phyloP scores from a whole-genome alignment of 2,888 invertebrate genomes.

The Adelognathus sp. region DNA sequence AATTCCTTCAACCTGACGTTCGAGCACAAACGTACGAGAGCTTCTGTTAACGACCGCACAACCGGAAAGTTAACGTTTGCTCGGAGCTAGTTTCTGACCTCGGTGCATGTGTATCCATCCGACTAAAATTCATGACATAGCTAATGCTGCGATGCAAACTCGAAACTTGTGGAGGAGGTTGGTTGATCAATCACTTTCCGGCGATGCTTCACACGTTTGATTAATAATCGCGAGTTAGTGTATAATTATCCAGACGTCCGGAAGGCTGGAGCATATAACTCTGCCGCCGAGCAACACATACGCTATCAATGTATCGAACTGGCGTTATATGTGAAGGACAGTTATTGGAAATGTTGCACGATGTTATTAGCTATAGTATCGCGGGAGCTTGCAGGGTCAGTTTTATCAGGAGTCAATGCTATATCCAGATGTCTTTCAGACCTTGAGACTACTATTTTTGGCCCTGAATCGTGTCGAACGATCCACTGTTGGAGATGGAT shows the following conservation, averaged over 20 bases:
- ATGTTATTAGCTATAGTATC: not conserved
- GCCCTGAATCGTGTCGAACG: too few species aligned
- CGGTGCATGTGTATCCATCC: slow-evolving; percentile 8
- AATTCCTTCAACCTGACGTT: slow-evolving; percentile 15
- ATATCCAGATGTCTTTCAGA: not conserved
- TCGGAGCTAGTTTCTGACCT: slow-evolving; percentile 29
- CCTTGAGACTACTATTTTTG: not conserved
- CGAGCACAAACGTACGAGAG: too few species aligned
- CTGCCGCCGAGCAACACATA: not conserved
- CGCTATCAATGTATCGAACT: not conserved
- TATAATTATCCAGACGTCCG: slow-evolving; percentile 1
- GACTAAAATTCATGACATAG: not conserved
- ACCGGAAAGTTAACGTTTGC: slow-evolving; percentile 14
- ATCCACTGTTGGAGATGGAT: too few species aligned
- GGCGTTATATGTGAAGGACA: not conserved
- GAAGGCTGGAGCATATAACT: not conserved
- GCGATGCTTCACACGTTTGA: slow-evolving; percentile 21
- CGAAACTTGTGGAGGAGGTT: slow-evolving; percentile 27
- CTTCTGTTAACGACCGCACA: not conserved
- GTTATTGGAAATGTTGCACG: not conserved
- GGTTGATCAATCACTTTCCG: slow-evolving; percentile 31
- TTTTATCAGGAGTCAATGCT: not conserved
- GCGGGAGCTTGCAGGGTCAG: not conserved
- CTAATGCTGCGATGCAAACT: slow-evolving; percentile 1
- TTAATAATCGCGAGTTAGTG: slow-evolving; percentile 8